Base-by-base conservation (phyloP, 2,113 vertebrate species). In the Tringa solitaria region DNA sequence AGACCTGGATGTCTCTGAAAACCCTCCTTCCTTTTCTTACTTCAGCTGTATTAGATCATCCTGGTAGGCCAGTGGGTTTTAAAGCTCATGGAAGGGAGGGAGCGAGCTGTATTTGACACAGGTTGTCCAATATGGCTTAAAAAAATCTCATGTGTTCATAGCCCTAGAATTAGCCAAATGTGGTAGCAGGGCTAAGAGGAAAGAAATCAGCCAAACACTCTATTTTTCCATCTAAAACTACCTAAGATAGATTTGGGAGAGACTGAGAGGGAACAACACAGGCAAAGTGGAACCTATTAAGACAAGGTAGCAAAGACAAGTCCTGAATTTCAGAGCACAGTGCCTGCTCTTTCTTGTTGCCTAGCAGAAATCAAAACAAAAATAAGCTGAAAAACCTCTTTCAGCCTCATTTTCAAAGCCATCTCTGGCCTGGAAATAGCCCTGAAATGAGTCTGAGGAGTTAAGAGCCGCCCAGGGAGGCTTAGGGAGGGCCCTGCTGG, bases 361-460 rank as follows among this genome's bases (percentile, higher is more conserved):
- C 33, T 87, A 39, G 67, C 27, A 79, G 89, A 89, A 96, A 95
- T 93, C 69, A 85, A 92, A 94, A 90, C 68, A 93, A 89, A 92
- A 93, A n/a, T 35, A 41, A 82, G 69, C 30, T 48, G 57, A 46
- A 56, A 90, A 90, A 6, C 45, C 54, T 78, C 75, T 78, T 81
- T 28, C 87, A 75, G 82, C 45, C 74, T 91, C 95, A 54, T 86
- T 93, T 95, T 96, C 57, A 30, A 94, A 95, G 77, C 78, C 35
- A 84, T 67, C 61, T 70, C 37, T 75, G 70, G 73, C 81, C 51
- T 50, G 73, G 60, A 96, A 96, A 95, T 93, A 91, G 80, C 65
- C 84, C 61, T 95, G 48, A 95, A 96, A 96, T 91, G 84, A 94
- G 87, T 23, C 61, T 81, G 89, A 90, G 87, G 82, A 95, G 85